Evolutionary conservation across 2,113 vertebrate species (phyloP).

Genomic region (Spea bombifrons): DNA sequence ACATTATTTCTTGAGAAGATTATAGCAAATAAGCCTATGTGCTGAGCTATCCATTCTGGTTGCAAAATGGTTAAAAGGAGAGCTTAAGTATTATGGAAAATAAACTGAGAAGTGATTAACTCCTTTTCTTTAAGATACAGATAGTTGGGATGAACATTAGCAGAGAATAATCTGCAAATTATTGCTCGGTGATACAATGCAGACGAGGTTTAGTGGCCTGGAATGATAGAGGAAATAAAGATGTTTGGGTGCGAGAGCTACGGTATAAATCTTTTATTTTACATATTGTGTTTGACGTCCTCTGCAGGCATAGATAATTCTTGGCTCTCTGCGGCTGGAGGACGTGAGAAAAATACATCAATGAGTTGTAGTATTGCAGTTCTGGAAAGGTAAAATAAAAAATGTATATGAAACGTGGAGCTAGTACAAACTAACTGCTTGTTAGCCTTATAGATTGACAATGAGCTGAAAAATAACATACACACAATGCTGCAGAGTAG

Average conservation of each 20-base stretch:
- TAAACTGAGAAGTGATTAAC: slow-evolving; percentile 39
- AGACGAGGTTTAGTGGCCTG: slow-evolving; percentile 45
- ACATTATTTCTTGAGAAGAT: no score
- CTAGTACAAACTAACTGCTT: slow-evolving; percentile 24
- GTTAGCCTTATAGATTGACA: not conserved
- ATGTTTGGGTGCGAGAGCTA: slow-evolving; percentile 43
- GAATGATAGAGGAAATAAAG: slow-evolving; percentile 49
- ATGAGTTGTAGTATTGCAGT: slow-evolving; percentile 29
- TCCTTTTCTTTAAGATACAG: slow-evolving; percentile 32
- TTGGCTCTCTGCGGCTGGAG: slow-evolving; percentile 43
- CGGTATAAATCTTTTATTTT: slow-evolving; percentile 50
- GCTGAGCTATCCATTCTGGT: not conserved
- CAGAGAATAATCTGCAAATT: slow-evolving; percentile 46
- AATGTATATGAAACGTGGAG: slow-evolving; percentile 6
- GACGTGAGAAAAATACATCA: slow-evolving; percentile 46
- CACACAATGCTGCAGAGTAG: no score
- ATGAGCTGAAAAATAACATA: no score
- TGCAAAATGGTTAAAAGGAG: not conserved
- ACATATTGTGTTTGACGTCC: slow-evolving; percentile 47
- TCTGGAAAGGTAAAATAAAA: slow-evolving; percentile 34
- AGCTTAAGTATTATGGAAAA: slow-evolving; percentile 26
- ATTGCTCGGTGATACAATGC: slow-evolving; percentile 48
- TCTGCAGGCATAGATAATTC: slow-evolving; percentile 49
- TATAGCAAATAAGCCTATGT: no score
- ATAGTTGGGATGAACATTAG: slow-evolving; percentile 41